Evolutionary conservation across 2,888 invertebrate species (phyloP).

Genomic region (Apomyelois bistriatella): DNA sequence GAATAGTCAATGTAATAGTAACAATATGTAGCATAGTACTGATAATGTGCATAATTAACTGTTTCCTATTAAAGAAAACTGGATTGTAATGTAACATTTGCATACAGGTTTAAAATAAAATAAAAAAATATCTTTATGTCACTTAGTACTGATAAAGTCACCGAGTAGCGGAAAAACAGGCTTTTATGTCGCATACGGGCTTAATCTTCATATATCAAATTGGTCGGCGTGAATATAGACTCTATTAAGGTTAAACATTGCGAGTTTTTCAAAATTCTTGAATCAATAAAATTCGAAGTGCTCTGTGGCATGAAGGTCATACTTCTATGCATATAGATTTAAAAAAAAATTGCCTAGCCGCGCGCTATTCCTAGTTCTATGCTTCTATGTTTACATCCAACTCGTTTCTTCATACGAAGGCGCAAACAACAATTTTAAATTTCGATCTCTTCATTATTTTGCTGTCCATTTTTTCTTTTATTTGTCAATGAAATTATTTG

Average conservation of each 20-base stretch:
- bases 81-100: neutral
- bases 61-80: neutral
- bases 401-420: too few species aligned
- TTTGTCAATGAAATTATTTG: slow-evolving; percentile 20
- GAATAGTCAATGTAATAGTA: too few species aligned
- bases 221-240: too few species aligned
- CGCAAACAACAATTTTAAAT: slow-evolving; percentile 2
- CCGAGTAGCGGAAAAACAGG: neutral
- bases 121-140: neutral
- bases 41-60: neutral
- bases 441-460: slow-evolving; percentile 9
- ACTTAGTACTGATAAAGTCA: neutral
- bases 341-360: too few species aligned
- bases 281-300: too few species aligned
- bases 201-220: too few species aligned
- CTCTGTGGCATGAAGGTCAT: too few species aligned
- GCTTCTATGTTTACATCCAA: too few species aligned
- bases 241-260: neutral
- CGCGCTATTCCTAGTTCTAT: too few species aligned
- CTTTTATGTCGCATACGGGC: neutral
- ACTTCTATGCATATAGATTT: too few species aligned
- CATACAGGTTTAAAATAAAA: neutral
- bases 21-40: neutral
- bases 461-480: slow-evolving; percentile 4
- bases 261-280: neutral